Conservation (phyloP, 37 sponge, comb jelly and placozoan species). For the Hormiphora californensis region DNA sequence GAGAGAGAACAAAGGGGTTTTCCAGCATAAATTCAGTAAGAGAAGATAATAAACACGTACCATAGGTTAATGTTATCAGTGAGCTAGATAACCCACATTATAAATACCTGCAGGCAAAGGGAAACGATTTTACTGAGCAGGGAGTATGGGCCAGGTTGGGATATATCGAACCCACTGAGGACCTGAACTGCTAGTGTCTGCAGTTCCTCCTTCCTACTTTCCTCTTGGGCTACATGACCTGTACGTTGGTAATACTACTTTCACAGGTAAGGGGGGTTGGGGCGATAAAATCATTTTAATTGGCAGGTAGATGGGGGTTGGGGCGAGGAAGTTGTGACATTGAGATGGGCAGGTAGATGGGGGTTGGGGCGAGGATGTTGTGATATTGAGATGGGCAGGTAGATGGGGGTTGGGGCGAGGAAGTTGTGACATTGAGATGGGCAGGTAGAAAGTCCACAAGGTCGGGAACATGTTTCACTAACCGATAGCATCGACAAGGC, state of each 20-base stretch:
- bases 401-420: not conserved
- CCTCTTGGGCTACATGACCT: not conserved
- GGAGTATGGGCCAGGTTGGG: not conserved
- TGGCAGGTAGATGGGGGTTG: too few relatives aligned
- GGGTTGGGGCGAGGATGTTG: not conserved
- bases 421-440: not conserved
- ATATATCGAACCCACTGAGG: not conserved
- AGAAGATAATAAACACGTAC: too few relatives aligned
- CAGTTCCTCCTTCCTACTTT: not conserved
- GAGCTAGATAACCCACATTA: too few relatives aligned
- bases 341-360: too few relatives aligned
- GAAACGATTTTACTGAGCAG: not conserved
- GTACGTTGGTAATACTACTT: not conserved
- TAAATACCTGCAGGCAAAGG: not conserved
- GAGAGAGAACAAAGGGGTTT: too few relatives aligned
- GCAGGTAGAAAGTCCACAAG: not conserved
- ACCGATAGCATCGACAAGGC: constrained; percentile 15
- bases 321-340: too few relatives aligned
- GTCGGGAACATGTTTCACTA: not conserved
- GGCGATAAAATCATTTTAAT: too few relatives aligned
- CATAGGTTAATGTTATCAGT: too few relatives aligned
- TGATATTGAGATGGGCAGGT: not conserved
- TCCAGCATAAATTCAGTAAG: too few relatives aligned
- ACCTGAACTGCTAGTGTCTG: not conserved
- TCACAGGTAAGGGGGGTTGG: too few relatives aligned